Percentiles rank a stretch among this genome's conserved stretches.
These are phyloP conservation scores for Parambassis ranga DNA, from an alignment of 2,797 vertebrate genomes.

Conservation along the genomic window DNA sequence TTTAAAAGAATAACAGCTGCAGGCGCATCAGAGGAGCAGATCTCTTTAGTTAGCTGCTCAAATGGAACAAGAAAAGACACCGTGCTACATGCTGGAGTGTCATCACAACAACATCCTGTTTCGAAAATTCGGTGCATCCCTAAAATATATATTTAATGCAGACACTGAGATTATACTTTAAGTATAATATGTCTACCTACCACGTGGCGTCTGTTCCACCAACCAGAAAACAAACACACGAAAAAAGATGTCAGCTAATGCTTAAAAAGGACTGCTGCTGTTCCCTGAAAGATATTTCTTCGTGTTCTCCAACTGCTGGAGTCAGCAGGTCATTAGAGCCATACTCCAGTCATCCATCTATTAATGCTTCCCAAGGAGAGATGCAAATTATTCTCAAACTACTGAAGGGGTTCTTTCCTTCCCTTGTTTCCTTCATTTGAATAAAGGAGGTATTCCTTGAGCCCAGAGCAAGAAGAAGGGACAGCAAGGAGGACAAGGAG, in stretches of 20 bases:
- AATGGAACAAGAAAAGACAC: too few species aligned
- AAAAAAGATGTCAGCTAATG: background rate
- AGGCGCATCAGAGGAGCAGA: too few species aligned
- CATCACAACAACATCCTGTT: too few species aligned
- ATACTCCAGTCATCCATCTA: conserved; percentile 29
- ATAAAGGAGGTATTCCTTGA: conserved; percentile 44
- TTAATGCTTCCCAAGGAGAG: conserved; percentile 34
- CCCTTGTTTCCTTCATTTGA: conserved; percentile 4
- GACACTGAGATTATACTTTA: too few species aligned
- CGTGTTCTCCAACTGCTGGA: conserved; percentile 20
- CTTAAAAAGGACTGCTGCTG: background rate
- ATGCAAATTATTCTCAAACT: conserved; percentile 34
- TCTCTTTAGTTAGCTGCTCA: too few species aligned
- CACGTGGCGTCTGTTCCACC: background rate
- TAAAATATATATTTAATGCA: too few species aligned
- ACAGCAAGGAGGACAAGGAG: background rate
- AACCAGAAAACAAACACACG: background rate
- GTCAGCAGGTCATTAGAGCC: conserved; percentile 17
- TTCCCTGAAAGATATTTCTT: background rate
- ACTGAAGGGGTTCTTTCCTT: conserved; percentile 27
- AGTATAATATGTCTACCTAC: too few species aligned
- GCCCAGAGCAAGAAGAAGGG: background rate
- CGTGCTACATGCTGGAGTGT: too few species aligned
- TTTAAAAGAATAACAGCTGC: too few species aligned
- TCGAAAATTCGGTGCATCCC: too few species aligned